Percentiles rank a stretch among this genome's conserved stretches.
Conservation (phyloP, 2,113 vertebrate genomes). For the Xenus cinereus region DNA sequence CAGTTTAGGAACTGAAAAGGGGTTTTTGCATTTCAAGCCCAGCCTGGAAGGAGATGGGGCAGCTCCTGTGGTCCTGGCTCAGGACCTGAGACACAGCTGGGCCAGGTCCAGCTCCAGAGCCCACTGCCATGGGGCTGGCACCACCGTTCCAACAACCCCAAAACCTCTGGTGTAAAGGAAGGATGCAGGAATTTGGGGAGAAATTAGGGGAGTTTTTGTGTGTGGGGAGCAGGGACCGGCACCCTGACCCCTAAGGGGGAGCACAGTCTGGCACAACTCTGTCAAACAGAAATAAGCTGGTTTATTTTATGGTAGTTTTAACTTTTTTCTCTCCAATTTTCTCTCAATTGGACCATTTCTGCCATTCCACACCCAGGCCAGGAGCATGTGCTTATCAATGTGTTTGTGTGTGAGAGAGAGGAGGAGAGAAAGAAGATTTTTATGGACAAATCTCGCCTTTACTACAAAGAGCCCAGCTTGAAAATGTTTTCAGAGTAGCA, state of each 20-base stretch:
- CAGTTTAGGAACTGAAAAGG: neutral
- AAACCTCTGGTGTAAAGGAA: neutral
- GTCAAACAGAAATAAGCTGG: accelerated
- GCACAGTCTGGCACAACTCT: accelerated
- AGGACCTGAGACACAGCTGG: neutral
- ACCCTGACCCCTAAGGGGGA: accelerated
- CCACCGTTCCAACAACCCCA: accelerated
- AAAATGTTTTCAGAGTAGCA: neutral
- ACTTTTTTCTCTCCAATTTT: neutral
- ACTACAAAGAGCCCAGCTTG: neutral
- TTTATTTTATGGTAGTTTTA: neutral
- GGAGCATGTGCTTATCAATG: neutral
- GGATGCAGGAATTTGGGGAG: neutral
- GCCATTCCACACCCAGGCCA: neutral
- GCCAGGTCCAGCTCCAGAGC: accelerated
- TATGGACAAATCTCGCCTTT: neutral
- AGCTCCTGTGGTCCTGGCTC: neutral
- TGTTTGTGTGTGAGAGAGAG: neutral
- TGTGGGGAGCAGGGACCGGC: neutral
- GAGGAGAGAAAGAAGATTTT: neutral
- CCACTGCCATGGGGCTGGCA: accelerated
- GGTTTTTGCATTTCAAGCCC: neutral
- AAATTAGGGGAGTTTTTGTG: accelerated
- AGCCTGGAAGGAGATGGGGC: neutral
- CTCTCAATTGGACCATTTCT: neutral